Conservation (phyloP, 2,888 invertebrate genomes). For the Orthosia gracilis region DNA sequence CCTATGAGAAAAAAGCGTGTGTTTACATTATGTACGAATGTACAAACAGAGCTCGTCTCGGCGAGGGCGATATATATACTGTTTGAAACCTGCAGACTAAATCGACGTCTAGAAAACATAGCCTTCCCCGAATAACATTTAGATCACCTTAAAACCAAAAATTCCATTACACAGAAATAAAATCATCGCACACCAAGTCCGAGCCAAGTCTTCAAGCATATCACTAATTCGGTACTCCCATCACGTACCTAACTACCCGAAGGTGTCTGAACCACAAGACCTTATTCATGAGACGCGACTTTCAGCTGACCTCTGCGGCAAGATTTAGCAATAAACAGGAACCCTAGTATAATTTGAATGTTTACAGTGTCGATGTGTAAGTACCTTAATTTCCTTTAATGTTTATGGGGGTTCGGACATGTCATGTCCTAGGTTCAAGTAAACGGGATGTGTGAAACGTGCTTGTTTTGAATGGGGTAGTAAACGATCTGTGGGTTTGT, state of each 20-base stretch:
- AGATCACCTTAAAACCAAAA: not conserved
- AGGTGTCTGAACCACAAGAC: constrained; percentile 74
- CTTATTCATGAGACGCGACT: constrained; percentile 76
- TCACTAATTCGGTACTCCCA: constrained; percentile 19
- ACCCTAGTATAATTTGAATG: constrained; percentile 75
- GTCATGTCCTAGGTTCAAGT: constrained; percentile 38
- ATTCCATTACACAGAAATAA: constrained; percentile 12
- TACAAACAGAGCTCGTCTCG: no score
- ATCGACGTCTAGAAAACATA: no score
- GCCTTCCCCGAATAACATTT: not conserved
- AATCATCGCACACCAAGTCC: not conserved
- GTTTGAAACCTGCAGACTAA: no score
- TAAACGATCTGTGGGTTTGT: constrained; percentile 24
- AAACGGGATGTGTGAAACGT: constrained; percentile 28
- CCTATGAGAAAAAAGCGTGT: no score
- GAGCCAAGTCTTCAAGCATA: constrained; percentile 14
- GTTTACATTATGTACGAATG: no score
- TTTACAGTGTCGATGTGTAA: constrained; percentile 67
- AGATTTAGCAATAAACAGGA: constrained; percentile 74
- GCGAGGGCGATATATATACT: no score
- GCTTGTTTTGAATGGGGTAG: constrained; percentile 13
- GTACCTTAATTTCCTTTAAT: constrained; percentile 68
- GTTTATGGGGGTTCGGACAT: constrained; percentile 52
- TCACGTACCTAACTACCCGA: constrained; percentile 59
- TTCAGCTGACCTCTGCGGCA: constrained; percentile 71